A percentile compares a stretch with the other conserved stretches of the same genome.
Conservation (phyloP, 1,140 invertebrate genomes). For the Sesamia nonagrioides region DNA sequence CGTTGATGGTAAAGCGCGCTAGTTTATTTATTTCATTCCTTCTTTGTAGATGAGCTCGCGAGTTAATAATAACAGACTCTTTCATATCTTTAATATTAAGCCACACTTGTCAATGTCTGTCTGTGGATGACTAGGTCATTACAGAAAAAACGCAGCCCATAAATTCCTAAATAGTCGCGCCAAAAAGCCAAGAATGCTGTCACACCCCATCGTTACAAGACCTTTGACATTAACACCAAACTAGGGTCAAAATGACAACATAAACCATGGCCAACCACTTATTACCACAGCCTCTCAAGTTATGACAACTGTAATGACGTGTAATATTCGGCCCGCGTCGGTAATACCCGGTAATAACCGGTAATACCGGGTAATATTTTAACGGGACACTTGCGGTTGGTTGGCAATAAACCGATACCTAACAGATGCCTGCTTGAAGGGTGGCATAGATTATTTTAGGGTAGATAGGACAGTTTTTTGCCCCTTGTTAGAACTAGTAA, state of each 20-base stretch:
- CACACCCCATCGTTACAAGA: not conserved
- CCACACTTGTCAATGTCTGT: too few relatives aligned
- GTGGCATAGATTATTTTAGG: slow-evolving; percentile 63
- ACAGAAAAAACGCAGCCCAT: too few relatives aligned
- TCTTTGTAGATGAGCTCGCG: too few relatives aligned
- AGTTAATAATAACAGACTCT: too few relatives aligned
- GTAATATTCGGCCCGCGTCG: slow-evolving; percentile 72
- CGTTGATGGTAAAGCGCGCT: too few relatives aligned
- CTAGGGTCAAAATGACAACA: slow-evolving; percentile 21
- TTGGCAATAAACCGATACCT: slow-evolving; percentile 82
- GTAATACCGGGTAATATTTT: slow-evolving; percentile 81
- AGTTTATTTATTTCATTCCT: too few relatives aligned
- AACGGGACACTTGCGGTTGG: slow-evolving; percentile 74
- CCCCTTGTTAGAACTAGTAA: not conserved
- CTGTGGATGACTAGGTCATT: too few relatives aligned
- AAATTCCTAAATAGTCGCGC: too few relatives aligned
- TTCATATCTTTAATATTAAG: too few relatives aligned
- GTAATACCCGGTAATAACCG: slow-evolving; percentile 76
- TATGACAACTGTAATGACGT: slow-evolving; percentile 62
- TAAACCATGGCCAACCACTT: not conserved
- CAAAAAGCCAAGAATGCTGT: not conserved
- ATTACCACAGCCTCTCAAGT: slow-evolving; percentile 39
- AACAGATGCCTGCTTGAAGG: slow-evolving; percentile 78
- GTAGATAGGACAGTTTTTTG: not conserved
- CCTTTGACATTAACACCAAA: not conserved